Conservation (phyloP, 2,888 invertebrate species). For the Neocrepidodera transversa region DNA sequence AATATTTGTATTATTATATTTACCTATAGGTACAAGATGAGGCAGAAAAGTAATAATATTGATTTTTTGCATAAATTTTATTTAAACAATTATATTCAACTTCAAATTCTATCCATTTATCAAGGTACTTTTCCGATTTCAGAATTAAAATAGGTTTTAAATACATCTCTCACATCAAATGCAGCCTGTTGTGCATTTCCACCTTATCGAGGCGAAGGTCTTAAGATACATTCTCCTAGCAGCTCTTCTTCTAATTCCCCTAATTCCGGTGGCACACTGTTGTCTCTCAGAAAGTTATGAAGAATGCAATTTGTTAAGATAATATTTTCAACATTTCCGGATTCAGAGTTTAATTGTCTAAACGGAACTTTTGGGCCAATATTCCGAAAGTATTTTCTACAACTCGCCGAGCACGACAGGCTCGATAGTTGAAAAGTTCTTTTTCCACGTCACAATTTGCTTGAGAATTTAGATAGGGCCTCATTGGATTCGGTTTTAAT, state of each 20-base stretch:
- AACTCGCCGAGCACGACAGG: not conserved
- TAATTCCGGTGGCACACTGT: constrained; percentile 1
- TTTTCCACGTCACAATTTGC: not conserved
- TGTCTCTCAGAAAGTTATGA: constrained; percentile 3
- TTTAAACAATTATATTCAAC: constrained; percentile 1
- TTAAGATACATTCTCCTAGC: constrained; percentile 4
- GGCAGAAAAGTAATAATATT: not conserved
- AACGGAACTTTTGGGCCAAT: constrained; percentile 4
- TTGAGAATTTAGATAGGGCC: constrained; percentile 1
- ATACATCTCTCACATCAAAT: constrained; percentile 4
- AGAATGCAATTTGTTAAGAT: constrained; percentile 2
- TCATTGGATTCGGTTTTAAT: not conserved
- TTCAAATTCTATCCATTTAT: constrained; percentile 1
- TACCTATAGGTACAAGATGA: not conserved
- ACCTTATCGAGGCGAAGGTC: not conserved
- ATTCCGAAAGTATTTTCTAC: constrained; percentile 4
- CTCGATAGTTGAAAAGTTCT: not conserved
- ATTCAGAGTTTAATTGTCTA: constrained; percentile 1
- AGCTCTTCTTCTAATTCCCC: constrained; percentile 4
- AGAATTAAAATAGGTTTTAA: not conserved
- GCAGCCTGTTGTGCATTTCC: constrained; percentile 1
- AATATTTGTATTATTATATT: not conserved
- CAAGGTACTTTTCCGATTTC: constrained; percentile 1
- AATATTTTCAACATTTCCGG: constrained; percentile 2
- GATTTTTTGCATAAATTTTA: not conserved